Conservation (phyloP, 2,797 vertebrate species). For the Megalops cyprinoides region DNA sequence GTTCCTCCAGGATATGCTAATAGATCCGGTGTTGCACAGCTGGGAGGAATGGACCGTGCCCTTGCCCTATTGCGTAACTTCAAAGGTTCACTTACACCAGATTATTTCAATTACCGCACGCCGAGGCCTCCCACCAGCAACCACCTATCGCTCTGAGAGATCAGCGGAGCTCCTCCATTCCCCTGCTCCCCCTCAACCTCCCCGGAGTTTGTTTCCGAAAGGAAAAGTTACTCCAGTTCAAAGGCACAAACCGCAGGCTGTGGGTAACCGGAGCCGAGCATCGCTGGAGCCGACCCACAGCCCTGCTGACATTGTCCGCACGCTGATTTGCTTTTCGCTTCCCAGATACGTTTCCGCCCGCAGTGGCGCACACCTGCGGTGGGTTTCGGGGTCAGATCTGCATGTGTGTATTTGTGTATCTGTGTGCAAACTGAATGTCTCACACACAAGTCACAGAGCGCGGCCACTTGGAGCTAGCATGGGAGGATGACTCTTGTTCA, state of each 20-base stretch:
- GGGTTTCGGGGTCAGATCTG: not conserved
- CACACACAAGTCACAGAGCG: not conserved
- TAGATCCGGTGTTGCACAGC: conserved; percentile 54
- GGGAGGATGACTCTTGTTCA: not conserved
- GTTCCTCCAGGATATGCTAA: conserved; percentile 37
- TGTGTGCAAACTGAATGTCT: not conserved
- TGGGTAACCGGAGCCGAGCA: conserved; percentile 52
- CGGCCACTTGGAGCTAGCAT: not conserved
- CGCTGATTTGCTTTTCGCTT: not conserved
- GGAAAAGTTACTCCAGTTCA: conserved; percentile 58
- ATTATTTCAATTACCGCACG: conserved; percentile 69
- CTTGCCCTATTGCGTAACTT: conserved; percentile 50
- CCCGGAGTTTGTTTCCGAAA: conserved; percentile 55
- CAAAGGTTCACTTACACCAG: conserved; percentile 59
- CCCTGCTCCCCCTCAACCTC: conserved; percentile 42
- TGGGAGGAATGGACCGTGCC: conserved; percentile 44
- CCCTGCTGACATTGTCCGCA: not conserved
- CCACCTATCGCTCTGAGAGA: conserved; percentile 57
- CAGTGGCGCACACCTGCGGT: not conserved
- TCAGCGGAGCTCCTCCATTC: conserved; percentile 48
- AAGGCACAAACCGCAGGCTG: conserved; percentile 45
- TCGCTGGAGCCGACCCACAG: conserved; percentile 30
- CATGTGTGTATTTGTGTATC: not conserved
- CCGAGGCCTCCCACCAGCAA: conserved; percentile 52
- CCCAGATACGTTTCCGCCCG: not conserved